Percentiles rank a stretch among this genome's conserved stretches.
These are phyloP conservation scores for Podabrus alpinus DNA, from an alignment of 2,888 invertebrate species.

Conservation along the genomic window DNA sequence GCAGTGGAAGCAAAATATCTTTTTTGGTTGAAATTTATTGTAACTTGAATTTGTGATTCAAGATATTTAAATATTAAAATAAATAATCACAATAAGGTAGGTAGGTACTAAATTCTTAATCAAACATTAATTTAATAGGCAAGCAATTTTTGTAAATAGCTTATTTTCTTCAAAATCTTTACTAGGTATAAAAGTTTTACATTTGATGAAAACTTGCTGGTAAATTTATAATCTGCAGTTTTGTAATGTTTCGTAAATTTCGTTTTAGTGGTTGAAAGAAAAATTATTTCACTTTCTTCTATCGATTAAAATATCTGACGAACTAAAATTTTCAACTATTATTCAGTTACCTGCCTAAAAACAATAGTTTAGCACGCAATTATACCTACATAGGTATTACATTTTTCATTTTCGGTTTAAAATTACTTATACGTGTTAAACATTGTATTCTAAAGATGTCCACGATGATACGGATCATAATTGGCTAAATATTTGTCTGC, in stretches of 20 bases:
- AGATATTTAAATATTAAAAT: neutral
- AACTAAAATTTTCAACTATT: neutral
- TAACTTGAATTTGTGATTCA: neutral
- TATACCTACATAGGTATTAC: neutral
- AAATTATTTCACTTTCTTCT: neutral
- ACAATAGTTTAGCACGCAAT: neutral
- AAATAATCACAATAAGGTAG: neutral
- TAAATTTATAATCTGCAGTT: neutral
- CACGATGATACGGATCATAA: conserved; percentile 55
- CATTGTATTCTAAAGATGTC: conserved; percentile 46
- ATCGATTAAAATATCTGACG: neutral
- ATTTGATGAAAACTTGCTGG: neutral
- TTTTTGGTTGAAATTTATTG: neutral
- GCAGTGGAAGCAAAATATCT: neutral
- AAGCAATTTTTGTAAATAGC: neutral
- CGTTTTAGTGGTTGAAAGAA: neutral
- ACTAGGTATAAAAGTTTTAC: neutral
- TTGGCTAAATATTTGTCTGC: conserved; percentile 55
- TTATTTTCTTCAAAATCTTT: too few relatives aligned
- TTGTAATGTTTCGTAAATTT: too few relatives aligned
- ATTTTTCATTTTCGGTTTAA: neutral
- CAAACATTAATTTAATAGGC: neutral
- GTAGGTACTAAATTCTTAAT: too few relatives aligned
- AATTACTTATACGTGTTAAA: neutral
- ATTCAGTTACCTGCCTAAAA: neutral